These are phyloP conservation scores for Punctoribates punctum DNA, from an alignment of 2,888 invertebrate species.

Conservation along the genomic window DNA sequence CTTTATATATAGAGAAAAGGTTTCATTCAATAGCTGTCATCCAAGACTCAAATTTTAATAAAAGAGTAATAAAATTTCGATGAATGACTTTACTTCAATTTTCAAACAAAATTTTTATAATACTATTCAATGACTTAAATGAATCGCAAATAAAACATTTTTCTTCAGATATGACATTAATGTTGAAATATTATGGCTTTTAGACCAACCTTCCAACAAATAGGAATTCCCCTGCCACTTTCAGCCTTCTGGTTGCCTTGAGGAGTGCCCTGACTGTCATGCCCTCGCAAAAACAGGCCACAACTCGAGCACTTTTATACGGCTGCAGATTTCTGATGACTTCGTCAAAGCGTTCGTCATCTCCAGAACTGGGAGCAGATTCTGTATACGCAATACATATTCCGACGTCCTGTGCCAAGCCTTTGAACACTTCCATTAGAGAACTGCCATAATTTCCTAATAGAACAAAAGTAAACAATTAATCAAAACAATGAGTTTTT, in stretches of 20 bases:
- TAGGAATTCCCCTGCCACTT: constrained; percentile 61
- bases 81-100: neutral
- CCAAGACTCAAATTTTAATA: neutral
- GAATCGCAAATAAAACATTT: neutral
- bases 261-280: constrained; percentile 65
- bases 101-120: neutral
- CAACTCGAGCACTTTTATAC: constrained; percentile 61
- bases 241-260: constrained; percentile 61
- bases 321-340: constrained; percentile 59
- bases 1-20: neutral
- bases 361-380: constrained; percentile 62
- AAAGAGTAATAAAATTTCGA: neutral
- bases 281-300: constrained; percentile 76
- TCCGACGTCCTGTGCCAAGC: constrained; percentile 63
- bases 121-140: neutral
- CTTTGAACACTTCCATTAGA: constrained; percentile 70
- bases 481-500: neutral
- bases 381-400: constrained; percentile 70
- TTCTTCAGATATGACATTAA: neutral
- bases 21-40: neutral
- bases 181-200: neutral
- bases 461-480: constrained; percentile 49
- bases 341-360: constrained; percentile 59
- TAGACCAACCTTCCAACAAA: constrained; percentile 64
- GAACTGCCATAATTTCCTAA: constrained; percentile 72